Conservation (phyloP, 92 coral and sea anemone species). For the Phenganax stokvisi region DNA sequence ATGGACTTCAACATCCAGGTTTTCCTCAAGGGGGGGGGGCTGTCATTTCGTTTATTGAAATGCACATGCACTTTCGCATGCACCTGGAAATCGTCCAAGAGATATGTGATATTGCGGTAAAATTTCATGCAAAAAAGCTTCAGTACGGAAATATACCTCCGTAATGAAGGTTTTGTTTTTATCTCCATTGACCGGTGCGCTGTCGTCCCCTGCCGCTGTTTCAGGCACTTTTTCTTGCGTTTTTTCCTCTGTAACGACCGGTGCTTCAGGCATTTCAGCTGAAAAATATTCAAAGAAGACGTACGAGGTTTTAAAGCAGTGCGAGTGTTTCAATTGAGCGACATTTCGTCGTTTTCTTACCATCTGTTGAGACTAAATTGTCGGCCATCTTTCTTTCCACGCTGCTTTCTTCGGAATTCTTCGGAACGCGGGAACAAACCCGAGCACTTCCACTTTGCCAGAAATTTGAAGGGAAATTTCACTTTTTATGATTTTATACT, state of each 20-base stretch:
- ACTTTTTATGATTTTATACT: not conserved
- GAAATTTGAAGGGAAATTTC: no score
- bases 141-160: constrained; percentile 2
- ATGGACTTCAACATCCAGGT: not conserved
- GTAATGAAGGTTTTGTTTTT: constrained; percentile 28
- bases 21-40: not conserved
- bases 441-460: not conserved
- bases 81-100: no score
- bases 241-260: constrained; percentile 26
- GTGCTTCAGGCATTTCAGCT: constrained; percentile 36
- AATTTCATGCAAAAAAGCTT: not conserved
- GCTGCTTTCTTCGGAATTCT: not conserved
- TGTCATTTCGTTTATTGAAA: not conserved
- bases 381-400: constrained; percentile 40
- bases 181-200: not conserved
- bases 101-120: not conserved
- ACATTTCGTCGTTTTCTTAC: constrained; percentile 3
- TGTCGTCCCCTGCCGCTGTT: constrained; percentile 4
- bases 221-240: constrained; percentile 25
- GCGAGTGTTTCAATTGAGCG: not conserved
- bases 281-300: not conserved
- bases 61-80: no score
- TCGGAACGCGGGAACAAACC: constrained; percentile 19
- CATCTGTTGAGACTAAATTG: constrained; percentile 26
- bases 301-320: not conserved